Percentiles rank a stretch among this genome's conserved stretches.
These are phyloP conservation scores for Pectinophora gossypiella DNA, from an alignment of 1,140 invertebrate species.

Conservation along the genomic window DNA sequence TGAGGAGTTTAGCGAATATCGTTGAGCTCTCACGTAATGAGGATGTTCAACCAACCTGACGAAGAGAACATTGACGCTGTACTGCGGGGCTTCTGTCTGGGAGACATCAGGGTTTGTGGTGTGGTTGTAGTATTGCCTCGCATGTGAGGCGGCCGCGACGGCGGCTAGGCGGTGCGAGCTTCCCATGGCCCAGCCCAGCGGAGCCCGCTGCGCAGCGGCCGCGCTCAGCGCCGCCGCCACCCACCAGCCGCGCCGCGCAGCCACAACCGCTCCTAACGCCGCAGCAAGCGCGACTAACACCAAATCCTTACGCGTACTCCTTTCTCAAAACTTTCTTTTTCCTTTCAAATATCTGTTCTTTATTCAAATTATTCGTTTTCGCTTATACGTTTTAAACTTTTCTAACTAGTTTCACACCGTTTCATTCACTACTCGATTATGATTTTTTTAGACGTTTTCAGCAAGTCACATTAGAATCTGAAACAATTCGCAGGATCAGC, in stretches of 20 bases:
- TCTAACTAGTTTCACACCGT: no score
- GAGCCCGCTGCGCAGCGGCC: constrained; percentile 57
- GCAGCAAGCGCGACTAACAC: constrained; percentile 50
- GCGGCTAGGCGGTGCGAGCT: constrained; percentile 63
- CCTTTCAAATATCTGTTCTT: no score
- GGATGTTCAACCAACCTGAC: constrained; percentile 53
- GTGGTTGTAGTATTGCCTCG: constrained; percentile 57
- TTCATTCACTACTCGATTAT: no score
- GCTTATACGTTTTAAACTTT: no score
- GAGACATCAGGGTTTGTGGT: constrained; percentile 37
- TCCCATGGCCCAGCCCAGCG: constrained; percentile 68
- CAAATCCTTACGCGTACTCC: constrained; percentile 9
- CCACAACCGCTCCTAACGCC: constrained; percentile 50
- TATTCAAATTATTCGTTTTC: no score
- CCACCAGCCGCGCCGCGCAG: constrained; percentile 49
- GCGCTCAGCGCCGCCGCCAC: constrained; percentile 47
- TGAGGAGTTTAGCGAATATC: no score
- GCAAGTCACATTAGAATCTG: constrained; percentile 38
- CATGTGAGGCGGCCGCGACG: constrained; percentile 57
- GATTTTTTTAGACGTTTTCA: constrained; percentile 34
- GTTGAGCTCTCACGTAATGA: no score
- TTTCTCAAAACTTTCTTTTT: constrained; percentile 3
- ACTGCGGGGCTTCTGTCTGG: constrained; percentile 43
- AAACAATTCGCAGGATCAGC: no score
- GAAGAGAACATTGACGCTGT: constrained; percentile 62